Percentiles rank a stretch among this genome's conserved stretches.
Evolutionary conservation across 1,140 invertebrate genomes (phyloP).

Genomic region (Atopsyche davidsoni): DNA sequence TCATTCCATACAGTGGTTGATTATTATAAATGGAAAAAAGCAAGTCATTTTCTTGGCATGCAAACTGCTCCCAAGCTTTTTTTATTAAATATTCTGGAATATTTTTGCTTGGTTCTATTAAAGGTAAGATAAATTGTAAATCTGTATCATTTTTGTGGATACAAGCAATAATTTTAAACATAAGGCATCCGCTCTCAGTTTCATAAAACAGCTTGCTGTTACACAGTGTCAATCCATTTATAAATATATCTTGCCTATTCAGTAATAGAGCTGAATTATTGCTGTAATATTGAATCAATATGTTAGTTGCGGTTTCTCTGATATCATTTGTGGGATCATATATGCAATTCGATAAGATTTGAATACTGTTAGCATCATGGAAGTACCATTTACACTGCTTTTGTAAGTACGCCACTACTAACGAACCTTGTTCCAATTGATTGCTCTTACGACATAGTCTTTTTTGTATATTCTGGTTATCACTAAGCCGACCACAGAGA

Average conservation of each 20-base stretch:
- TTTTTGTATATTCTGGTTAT: slow-evolving; percentile 30
- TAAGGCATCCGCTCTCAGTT: slow-evolving; percentile 22
- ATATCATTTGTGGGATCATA: slow-evolving; percentile 23
- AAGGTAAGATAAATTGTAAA: slow-evolving; percentile 1
- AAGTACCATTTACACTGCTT: slow-evolving; percentile 21
- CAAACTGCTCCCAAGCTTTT: slow-evolving; percentile 20
- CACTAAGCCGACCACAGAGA: slow-evolving; percentile 32
- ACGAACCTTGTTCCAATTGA: slow-evolving; percentile 15
- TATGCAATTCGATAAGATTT: slow-evolving; percentile 14
- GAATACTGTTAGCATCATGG: background rate
- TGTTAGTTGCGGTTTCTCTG: slow-evolving; percentile 15
- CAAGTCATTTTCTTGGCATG: slow-evolving; percentile 15
- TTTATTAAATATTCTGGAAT: slow-evolving; percentile 20
- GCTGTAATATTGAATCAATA: slow-evolving; percentile 18
- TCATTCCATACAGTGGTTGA: slow-evolving; percentile 30
- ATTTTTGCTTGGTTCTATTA: slow-evolving; percentile 1
- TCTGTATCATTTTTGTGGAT: slow-evolving; percentile 5
- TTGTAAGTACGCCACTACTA: slow-evolving; percentile 15
- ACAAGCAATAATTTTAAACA: slow-evolving; percentile 24
- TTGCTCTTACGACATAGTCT: slow-evolving; percentile 14
- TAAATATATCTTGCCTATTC: slow-evolving; percentile 17
- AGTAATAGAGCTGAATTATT: slow-evolving; percentile 8
- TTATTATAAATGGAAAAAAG: slow-evolving; percentile 24
- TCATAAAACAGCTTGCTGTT: slow-evolving; percentile 26
- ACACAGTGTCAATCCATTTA: slow-evolving; percentile 16